phyloP scores from a whole-genome alignment of 2,888 invertebrate species.

The Amphipyra berbera region DNA sequence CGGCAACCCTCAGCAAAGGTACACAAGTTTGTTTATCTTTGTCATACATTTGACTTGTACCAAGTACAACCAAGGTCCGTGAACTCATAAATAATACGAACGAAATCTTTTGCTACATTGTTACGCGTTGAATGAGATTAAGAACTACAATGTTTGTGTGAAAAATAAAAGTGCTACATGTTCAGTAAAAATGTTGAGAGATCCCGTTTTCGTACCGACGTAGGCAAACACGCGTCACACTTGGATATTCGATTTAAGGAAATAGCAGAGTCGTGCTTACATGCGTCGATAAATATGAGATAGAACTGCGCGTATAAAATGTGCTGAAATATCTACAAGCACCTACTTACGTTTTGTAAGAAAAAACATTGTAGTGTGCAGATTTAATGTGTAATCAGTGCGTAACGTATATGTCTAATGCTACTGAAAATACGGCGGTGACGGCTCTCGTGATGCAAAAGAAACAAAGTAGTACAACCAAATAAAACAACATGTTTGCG shows the following conservation, averaged over 20 bases:
- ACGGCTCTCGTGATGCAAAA: neutral
- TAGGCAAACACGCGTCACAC: constrained; percentile 59
- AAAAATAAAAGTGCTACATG: constrained; percentile 49
- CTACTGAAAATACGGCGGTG: constrained; percentile 18
- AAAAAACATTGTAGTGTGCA: constrained; percentile 30
- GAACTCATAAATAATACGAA: constrained; percentile 48
- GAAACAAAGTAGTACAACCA: neutral
- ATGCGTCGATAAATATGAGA: constrained; percentile 52
- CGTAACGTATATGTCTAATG: constrained; percentile 42
- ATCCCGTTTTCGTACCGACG: constrained; percentile 49
- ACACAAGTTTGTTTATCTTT: constrained; percentile 57
- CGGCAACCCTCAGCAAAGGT: constrained; percentile 48
- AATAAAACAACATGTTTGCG: no score
- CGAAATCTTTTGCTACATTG: constrained; percentile 42
- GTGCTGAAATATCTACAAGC: constrained; percentile 24
- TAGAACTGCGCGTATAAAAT: constrained; percentile 37
- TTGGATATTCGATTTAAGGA: constrained; percentile 63
- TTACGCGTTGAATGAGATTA: constrained; percentile 42
- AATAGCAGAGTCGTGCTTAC: constrained; percentile 55
- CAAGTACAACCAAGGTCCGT: constrained; percentile 43
- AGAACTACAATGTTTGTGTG: constrained; percentile 37
- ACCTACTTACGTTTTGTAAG: constrained; percentile 22
- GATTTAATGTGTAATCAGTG: constrained; percentile 38
- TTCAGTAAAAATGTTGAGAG: constrained; percentile 34
- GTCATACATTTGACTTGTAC: constrained; percentile 56